Conservation (phyloP, 2,113 vertebrate species). For the Sciurus niger region DNA sequence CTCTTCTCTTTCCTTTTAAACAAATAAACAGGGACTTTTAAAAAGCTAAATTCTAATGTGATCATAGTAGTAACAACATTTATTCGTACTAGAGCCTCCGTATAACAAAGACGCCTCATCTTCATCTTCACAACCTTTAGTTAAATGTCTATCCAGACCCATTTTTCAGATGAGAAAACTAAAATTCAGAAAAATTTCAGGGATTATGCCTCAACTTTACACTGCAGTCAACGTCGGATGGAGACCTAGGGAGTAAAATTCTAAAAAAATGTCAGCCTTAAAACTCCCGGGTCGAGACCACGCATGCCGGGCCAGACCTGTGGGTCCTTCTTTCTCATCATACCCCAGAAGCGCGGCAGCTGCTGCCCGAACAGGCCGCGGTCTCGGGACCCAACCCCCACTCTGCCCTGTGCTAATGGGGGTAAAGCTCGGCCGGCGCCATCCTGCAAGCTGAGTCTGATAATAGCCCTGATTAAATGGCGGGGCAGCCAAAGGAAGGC, state of each 20-base stretch:
- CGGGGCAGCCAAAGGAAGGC: conserved; percentile 44
- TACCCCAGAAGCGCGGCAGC: conserved; percentile 38
- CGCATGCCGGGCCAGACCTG: neutral
- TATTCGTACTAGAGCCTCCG: accelerated
- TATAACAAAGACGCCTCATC: neutral
- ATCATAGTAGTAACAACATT: neutral
- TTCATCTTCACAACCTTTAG: neutral
- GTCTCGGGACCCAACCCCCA: conserved; percentile 73
- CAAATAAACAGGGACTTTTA: neutral
- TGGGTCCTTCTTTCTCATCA: neutral
- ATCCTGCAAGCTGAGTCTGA: conserved; percentile 80
- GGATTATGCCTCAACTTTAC: neutral
- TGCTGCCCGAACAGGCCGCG: neutral
- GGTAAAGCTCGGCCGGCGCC: conserved; percentile 85
- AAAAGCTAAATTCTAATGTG: neutral
- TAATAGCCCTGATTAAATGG: conserved; percentile 82
- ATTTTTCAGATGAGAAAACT: conserved; percentile 50
- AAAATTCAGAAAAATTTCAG: neutral
- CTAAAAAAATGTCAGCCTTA: neutral
- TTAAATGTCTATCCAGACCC: neutral
- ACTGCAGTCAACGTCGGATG: neutral
- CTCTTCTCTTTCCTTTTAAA: neutral
- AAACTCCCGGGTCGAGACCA: neutral
- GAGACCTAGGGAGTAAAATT: neutral
- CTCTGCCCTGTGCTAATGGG: conserved; percentile 76